Conservation (phyloP, 2,113 vertebrate genomes). For the Colistium nudipinnis region DNA sequence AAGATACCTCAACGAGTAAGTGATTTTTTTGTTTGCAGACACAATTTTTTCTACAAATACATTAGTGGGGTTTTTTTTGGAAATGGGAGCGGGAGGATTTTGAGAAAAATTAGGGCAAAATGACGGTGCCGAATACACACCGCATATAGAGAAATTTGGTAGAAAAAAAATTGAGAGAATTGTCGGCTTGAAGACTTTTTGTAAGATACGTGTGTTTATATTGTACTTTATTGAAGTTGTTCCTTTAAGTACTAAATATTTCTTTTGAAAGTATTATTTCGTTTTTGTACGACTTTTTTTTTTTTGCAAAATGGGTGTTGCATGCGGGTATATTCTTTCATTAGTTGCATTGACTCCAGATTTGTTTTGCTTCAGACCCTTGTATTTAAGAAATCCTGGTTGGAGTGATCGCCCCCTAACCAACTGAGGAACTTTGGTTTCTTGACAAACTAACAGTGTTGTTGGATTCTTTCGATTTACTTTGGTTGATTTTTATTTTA, state of each 20-base stretch:
- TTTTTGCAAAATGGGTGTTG: not conserved
- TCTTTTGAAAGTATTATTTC: slow-evolving; percentile 14
- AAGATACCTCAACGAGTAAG: not conserved
- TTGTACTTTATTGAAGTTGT: slow-evolving; percentile 49
- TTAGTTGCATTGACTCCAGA: not conserved
- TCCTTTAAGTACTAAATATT: slow-evolving; percentile 36
- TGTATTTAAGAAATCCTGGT: not conserved
- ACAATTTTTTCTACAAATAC: slow-evolving; percentile 2
- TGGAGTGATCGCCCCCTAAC: not conserved
- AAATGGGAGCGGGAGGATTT: not conserved
- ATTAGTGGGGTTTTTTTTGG: not conserved
- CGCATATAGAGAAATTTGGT: slow-evolving; percentile 14
- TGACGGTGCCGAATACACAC: not conserved
- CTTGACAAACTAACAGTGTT: not conserved
- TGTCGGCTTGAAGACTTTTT: slow-evolving; percentile 31
- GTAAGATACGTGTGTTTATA: slow-evolving; percentile 45
- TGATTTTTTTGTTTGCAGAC: not conserved
- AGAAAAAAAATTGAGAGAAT: slow-evolving; percentile 10
- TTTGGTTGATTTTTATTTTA: not conserved
- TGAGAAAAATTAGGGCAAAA: not conserved
- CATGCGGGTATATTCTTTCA: not conserved
- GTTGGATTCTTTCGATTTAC: not conserved
- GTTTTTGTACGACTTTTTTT: slow-evolving; percentile 13
- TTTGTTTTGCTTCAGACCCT: not conserved
- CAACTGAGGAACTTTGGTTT: not conserved